These are phyloP conservation scores for Nothoprocta pentlandii DNA, from an alignment of 2,113 vertebrate species.

Conservation along the genomic window DNA sequence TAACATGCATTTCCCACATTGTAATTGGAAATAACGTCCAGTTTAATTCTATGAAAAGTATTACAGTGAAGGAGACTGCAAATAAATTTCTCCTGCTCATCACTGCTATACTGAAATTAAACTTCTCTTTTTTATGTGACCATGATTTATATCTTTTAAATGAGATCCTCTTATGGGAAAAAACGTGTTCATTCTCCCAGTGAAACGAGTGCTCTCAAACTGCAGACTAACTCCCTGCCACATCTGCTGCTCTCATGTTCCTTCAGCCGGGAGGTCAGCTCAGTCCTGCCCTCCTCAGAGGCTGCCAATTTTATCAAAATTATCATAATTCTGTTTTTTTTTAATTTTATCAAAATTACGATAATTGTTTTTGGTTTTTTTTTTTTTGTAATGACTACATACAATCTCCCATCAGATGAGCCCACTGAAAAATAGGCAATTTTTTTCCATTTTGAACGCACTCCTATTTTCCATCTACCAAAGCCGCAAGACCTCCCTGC, in stretches of 20 bases:
- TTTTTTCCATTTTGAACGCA: not conserved
- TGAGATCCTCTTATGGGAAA: not conserved
- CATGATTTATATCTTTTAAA: not conserved
- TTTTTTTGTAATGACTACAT: not conserved
- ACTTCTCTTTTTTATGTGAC: not conserved
- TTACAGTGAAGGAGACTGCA: not conserved
- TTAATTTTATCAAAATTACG: not conserved
- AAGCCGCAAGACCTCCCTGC: not conserved
- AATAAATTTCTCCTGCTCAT: not conserved
- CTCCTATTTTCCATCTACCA: not conserved
- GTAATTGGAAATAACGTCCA: not conserved
- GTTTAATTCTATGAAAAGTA: not conserved
- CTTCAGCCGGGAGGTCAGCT: not conserved
- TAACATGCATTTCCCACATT: not conserved
- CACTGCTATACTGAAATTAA: not conserved
- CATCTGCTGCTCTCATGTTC: not conserved
- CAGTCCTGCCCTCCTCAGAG: not conserved
- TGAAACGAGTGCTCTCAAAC: not conserved
- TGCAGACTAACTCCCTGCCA: not conserved
- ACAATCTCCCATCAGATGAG: conserved; percentile 42
- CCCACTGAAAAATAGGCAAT: not conserved
- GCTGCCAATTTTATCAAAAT: not conserved
- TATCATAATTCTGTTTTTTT: not conserved
- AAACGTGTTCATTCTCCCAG: not conserved
- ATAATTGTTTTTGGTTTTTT: not conserved